Base-by-base conservation (phyloP, 2,888 invertebrate genomes). In the Ramazzottius varieornatus region DNA sequence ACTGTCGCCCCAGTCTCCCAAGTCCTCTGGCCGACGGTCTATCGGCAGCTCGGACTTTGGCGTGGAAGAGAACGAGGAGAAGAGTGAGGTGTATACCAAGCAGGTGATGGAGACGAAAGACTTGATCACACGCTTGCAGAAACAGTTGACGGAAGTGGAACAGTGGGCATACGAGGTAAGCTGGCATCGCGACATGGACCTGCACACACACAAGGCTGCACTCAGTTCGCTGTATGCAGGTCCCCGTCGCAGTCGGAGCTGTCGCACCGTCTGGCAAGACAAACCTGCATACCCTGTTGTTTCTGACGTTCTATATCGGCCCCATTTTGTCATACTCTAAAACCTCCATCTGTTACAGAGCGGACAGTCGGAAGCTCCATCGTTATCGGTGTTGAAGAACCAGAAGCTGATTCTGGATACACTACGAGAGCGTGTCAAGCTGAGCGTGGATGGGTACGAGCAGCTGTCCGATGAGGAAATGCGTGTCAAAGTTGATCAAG, bases 131-230 rank as follows among this genome's bases (percentile, higher is more conserved):
- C 86, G 88, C 73, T 79, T 98, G 32, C 93, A 94, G 76, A 79
- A 82, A 1, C 96, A 98, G 75, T 77, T 98, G 46, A 86, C 88
- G 72, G 94, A 98, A 73, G 78, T 98, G 65, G 92, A 93, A 75
- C 82, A 83, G 65, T 89, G 88, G 76, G 91, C 94, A 0, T 88
- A 90, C 73, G 89, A 92, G 73, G 78, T 77, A 68, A 67, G 68
- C 20, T 40, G 8, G 40, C 20, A 20, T 40, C n/a, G n/a, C n/a
- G n/a, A n/a, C n/a, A n/a, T n/a, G n/a, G n/a, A n/a, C n/a, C n/a
- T n/a, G n/a, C n/a, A n/a, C n/a, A n/a, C n/a, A n/a, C n/a, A n/a
- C n/a, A n/a, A n/a, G n/a, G n/a, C n/a, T n/a, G n/a, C n/a, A n/a
- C n/a, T n/a, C n/a, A n/a, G n/a, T n/a, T n/a, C n/a, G n/a, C n/a